Evolutionary conservation across 2,113 vertebrate genomes (phyloP).

Genomic region (Oenanthe melanoleuca): DNA sequence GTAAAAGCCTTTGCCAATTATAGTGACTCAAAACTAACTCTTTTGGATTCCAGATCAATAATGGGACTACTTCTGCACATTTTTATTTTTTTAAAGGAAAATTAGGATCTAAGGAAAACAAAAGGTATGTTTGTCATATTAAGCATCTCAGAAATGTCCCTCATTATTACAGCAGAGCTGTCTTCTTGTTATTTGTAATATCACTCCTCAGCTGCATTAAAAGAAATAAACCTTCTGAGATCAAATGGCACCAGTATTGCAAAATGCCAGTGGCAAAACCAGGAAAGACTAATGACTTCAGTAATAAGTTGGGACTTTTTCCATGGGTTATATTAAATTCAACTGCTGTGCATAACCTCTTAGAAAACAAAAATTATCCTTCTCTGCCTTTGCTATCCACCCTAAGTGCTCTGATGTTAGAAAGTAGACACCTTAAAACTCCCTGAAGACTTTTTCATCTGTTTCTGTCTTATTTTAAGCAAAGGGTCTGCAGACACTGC

Average conservation of each 20-base stretch:
- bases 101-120: conserved; percentile 1
- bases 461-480: neutral
- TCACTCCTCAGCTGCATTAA: neutral
- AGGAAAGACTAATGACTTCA: neutral
- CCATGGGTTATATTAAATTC: neutral
- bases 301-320: neutral
- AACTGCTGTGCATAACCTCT: neutral
- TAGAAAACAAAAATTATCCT: neutral
- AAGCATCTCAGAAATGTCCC: neutral
- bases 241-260: conserved; percentile 13
- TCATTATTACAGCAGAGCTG: neutral
- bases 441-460: neutral
- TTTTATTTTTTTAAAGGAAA: conserved; percentile 14
- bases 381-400: neutral
- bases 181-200: conserved; percentile 17
- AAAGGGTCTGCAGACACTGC: neutral
- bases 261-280: conserved; percentile 22
- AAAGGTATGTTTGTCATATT: conserved; percentile 3
- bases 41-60: conserved; percentile 76
- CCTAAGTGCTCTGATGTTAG: neutral
- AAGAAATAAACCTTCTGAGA: conserved; percentile 12
- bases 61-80: conserved; percentile 5
- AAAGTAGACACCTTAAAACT: neutral
- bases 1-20: conserved; percentile 77
- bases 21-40: conserved; percentile 70